A percentile compares a stretch with the other conserved stretches of the same genome.
Conservation (phyloP, 2,797 vertebrate species). For the Scomberomorus guttatus region DNA sequence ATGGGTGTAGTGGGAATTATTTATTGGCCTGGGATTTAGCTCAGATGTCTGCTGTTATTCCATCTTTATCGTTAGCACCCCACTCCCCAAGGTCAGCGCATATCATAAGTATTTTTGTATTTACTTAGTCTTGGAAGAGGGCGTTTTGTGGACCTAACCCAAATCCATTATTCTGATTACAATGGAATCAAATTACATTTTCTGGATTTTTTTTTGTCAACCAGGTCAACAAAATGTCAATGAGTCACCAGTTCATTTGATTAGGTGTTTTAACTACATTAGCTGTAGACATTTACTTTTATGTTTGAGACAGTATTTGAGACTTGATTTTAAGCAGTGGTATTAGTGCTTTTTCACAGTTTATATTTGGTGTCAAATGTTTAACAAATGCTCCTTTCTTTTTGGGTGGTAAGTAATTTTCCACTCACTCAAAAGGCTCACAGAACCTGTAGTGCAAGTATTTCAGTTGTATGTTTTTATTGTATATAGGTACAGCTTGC, state of each 20-base stretch:
- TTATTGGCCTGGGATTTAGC: conserved; percentile 49
- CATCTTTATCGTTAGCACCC: conserved; percentile 46
- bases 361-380: conserved; percentile 10
- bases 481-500: neutral
- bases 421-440: conserved; percentile 49
- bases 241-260: conserved; percentile 49
- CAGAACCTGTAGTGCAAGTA: conserved; percentile 68
- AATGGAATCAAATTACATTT: neutral
- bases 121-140: neutral
- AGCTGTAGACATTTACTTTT: conserved; percentile 15
- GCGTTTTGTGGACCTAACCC: neutral
- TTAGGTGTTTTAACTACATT: conserved; percentile 31
- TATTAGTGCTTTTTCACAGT: neutral
- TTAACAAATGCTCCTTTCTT: neutral
- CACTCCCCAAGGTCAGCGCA: conserved; percentile 62
- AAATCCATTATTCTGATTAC: conserved; percentile 5
- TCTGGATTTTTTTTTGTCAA: neutral
- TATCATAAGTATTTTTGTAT: conserved; percentile 8
- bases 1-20: conserved; percentile 62
- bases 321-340: neutral
- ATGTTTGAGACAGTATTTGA: neutral
- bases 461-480: conserved; percentile 21
- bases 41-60: conserved; percentile 56
- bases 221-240: conserved; percentile 56
- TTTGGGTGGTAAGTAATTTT: conserved; percentile 60